Percentiles rank a stretch among this genome's conserved stretches.
phyloP scores from a whole-genome alignment of 2,797 vertebrate genomes.

The Myotis pilosus region DNA sequence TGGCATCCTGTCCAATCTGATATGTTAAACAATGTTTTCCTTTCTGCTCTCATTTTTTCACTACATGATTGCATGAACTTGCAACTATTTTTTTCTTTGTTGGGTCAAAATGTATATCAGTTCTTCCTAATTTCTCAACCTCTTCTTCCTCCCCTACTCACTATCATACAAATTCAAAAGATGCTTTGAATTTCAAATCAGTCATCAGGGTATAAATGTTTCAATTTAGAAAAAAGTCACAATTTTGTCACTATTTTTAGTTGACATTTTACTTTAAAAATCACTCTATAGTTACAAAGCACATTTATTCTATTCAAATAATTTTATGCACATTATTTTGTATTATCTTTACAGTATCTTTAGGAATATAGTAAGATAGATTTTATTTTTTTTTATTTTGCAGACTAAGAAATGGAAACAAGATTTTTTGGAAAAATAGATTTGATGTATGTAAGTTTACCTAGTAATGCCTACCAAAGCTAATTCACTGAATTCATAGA shows the following conservation, averaged over 20 bases:
- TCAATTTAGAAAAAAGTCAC: background rate
- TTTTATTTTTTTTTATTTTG: conserved; percentile 46
- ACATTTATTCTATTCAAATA: background rate
- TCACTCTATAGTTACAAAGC: conserved; percentile 14
- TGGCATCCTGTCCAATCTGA: background rate
- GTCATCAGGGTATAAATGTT: conserved; percentile 27
- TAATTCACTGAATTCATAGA: background rate
- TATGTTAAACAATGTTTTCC: background rate
- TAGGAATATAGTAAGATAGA: background rate
- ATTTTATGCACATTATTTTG: background rate
- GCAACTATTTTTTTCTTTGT: background rate
- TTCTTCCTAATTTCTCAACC: background rate
- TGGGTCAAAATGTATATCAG: background rate
- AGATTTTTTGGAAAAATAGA: conserved; percentile 14
- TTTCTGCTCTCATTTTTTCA: background rate
- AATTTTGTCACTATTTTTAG: background rate
- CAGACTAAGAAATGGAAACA: conserved; percentile 38
- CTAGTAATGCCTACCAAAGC: background rate
- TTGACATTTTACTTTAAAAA: conserved; percentile 40
- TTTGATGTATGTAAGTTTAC: background rate
- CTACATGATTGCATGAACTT: background rate
- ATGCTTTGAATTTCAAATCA: conserved; percentile 36
- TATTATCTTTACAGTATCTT: background rate
- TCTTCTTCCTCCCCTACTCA: background rate
- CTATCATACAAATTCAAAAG: background rate